phyloP scores from a whole-genome alignment of 2,888 invertebrate genomes.

The Pristionchus entomophagus region DNA sequence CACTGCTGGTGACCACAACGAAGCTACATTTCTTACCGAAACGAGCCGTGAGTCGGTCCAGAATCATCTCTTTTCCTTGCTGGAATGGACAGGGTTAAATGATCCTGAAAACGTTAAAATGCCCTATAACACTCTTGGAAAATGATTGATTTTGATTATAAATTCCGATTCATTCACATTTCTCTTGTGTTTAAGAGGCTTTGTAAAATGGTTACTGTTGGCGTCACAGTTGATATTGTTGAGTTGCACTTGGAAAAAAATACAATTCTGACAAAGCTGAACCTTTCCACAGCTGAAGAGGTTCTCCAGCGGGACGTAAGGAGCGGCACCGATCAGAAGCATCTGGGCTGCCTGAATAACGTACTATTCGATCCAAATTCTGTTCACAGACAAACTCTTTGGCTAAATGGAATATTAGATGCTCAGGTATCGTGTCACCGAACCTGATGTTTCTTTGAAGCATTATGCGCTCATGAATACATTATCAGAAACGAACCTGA shows the following conservation, averaged over 20 bases:
- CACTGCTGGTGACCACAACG: conserved; percentile 35
- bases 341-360: conserved; percentile 21
- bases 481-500: neutral
- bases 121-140: neutral
- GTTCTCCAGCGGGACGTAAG: conserved; percentile 44
- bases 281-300: conserved; percentile 40
- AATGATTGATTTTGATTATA: neutral
- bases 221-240: neutral
- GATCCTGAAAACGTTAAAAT: no score
- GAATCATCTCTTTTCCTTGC: conserved; percentile 31
- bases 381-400: no score
- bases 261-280: neutral
- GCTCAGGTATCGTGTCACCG: no score
- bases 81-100: neutral
- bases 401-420: no score
- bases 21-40: conserved; percentile 47
- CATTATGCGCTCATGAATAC: neutral
- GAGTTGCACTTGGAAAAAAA: neutral
- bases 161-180: neutral
- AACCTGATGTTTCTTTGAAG: neutral
- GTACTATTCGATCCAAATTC: neutral
- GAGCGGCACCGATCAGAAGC: conserved; percentile 27
- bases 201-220: neutral
- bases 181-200: no score
- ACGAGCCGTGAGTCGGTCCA: conserved; percentile 4